Base-by-base conservation (phyloP, 2,113 vertebrate genomes). In the Rhabdomys dilectus region DNA sequence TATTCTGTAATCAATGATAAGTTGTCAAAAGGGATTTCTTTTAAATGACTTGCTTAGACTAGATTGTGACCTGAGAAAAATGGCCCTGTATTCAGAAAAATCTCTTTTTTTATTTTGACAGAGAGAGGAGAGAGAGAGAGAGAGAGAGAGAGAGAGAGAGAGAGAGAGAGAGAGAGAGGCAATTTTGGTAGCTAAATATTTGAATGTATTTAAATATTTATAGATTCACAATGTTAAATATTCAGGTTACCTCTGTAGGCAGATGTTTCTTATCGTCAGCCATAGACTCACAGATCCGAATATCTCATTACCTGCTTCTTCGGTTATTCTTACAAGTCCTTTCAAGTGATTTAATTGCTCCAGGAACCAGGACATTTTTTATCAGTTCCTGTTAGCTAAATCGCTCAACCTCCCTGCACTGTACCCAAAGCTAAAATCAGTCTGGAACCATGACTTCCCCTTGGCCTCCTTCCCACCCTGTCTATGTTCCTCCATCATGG, bases 181-280 rank as follows among this genome's bases (percentile, higher is more conserved):
- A 91, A 95, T 97, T 97, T 95, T 66, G 87, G 92, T 95, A 94
- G 91, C 96, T 97, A 97, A 97, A 97, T 97, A 98, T 97, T 97
- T 97, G 96, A 97, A 94, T 21, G 70, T 91, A 39, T 91, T 97
- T 97, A 97, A 97, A 97, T 96, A 98, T 97, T 97, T 97, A 98
- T 96, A 95, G 96, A 97, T 96, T 95, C 95, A 80, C 86, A 82
- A 75, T 39, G 39, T 97, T 96, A 97, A 97, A 98, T 96, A 98
- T 97, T 97, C 97, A 97, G 88, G 86, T 96, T 97, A 96, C 96
- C 73, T 96, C 93, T 94, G 94, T 96, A 96, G 89, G 92, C 96
- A 94, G 87, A 91, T 95, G 87, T 88, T 95, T 91, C 85, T 82
- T 95, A 96, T 76, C 95, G 73, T 82, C 89, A 70, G n/a, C 92